Base-by-base conservation (phyloP, 2,797 vertebrate species). In the Pangasius krempfi region DNA sequence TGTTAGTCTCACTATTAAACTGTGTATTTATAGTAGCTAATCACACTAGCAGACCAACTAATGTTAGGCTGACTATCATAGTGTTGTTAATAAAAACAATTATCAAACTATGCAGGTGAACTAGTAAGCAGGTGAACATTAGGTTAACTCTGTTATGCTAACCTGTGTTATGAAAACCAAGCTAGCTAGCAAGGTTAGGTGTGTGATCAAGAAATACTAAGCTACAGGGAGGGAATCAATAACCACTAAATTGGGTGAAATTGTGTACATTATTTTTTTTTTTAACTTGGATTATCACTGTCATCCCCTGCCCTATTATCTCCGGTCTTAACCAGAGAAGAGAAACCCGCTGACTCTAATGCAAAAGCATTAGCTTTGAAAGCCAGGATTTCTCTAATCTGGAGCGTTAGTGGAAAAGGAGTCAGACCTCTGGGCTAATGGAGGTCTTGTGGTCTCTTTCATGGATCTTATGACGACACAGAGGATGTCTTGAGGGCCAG, bases 371-470 rank as follows among this genome's bases (percentile, higher is more conserved):
- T 82, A 85, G 60, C 47, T 66, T 47, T 76, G 54, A 88, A 33
- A 60, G 85, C 16, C 54, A 86, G 89, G 87, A 86, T 70, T 91
- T 73, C 60, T 40, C 27, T 86, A 82, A 92, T 92, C 86, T 86
- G 75, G 79, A 72, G 85, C 44, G 18, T 87, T 85, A 56, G 85
- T 84, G 86, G 91, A 72, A 92, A 89, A 93, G 66, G 80, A 88
- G 88, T 37, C 50, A 37, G 78, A 90, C 87, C 93, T 91, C 91
- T 91, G 58, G 83, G 90, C 92, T 94, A 94, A 95, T 93, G 87
- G 89, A 91, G 92, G 93, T 93, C 95, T 95, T 94, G 94, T 95
- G 95, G 91, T 94, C 93, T 93, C 72, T 60, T 56, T 91, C 90
- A 76, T 68, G 85, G 82, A 91, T 95, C 94, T 94, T 91, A 91